Percentiles rank a stretch among this genome's conserved stretches.
Evolutionary conservation across 2,113 vertebrate species (phyloP).

Genomic region (Sorex fumeus): DNA sequence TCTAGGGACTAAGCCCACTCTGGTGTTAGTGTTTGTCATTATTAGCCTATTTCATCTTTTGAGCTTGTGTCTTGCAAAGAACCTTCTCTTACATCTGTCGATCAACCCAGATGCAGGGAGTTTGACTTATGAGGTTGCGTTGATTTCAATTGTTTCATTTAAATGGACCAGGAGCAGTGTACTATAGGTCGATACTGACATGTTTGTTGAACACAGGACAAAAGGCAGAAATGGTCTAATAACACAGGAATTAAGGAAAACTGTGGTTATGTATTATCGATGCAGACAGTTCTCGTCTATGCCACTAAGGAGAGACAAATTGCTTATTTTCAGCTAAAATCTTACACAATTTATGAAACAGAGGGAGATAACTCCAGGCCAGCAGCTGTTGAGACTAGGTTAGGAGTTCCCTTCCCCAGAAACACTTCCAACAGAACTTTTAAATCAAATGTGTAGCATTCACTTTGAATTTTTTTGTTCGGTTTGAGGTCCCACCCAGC

Average conservation of each 20-base stretch:
- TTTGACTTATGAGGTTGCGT: background rate
- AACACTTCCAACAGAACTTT: background rate
- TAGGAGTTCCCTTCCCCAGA: background rate
- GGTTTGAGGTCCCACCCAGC: too few species aligned
- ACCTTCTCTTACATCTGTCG: slow-evolving; percentile 14
- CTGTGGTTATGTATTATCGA: background rate
- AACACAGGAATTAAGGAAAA: background rate
- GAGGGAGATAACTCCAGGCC: background rate
- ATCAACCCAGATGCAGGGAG: background rate
- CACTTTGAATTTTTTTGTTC: background rate
- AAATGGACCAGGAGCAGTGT: background rate
- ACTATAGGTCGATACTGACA: background rate
- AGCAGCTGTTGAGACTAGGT: background rate
- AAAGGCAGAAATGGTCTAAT: background rate
- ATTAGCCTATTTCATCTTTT: slow-evolving; percentile 63
- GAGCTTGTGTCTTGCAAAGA: slow-evolving; percentile 9
- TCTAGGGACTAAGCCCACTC: slow-evolving; percentile 38
- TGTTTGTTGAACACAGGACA: background rate
- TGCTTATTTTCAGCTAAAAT: slow-evolving; percentile 31
- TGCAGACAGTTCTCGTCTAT: background rate
- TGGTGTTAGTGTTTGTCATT: slow-evolving; percentile 67
- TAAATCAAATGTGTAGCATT: background rate
- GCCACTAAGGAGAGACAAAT: background rate
- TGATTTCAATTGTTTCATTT: background rate
- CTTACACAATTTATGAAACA: background rate